Evolutionary conservation across 2,113 vertebrate species (phyloP).

Genomic region (Leiothrix lutea): DNA sequence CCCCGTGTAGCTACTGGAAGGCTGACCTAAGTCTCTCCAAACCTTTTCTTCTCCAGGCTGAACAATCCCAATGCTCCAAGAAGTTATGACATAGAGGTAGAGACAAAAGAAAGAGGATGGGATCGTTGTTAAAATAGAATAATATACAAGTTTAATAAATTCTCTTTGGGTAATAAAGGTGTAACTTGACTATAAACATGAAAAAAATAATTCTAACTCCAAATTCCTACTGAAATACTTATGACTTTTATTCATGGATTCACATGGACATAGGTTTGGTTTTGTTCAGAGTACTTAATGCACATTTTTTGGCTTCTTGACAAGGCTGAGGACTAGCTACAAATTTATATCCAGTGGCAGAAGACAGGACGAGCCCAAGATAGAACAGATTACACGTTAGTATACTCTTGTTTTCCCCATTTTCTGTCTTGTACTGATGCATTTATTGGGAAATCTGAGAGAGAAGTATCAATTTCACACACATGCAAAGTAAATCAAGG

Average conservation of each 20-base stretch:
- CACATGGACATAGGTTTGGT: not conserved
- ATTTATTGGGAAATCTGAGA: not conserved
- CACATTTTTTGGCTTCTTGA: not conserved
- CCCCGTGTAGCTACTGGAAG: not conserved
- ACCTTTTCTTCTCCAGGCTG: not conserved
- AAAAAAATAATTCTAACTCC: not conserved
- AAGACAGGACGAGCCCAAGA: not conserved
- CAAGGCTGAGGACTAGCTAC: not conserved
- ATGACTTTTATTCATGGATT: not conserved
- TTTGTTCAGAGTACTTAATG: not conserved
- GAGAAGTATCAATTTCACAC: not conserved
- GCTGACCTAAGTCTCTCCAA: not conserved
- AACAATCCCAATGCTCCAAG: fast-evolving
- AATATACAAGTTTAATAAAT: not conserved
- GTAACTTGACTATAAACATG: not conserved
- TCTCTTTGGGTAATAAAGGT: not conserved
- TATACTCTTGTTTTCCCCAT: fast-evolving
- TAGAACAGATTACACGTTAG: not conserved
- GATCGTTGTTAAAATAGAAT: not conserved
- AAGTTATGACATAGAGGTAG: not conserved
- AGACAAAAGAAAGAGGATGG: not conserved
- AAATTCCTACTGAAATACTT: not conserved
- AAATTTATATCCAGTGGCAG: not conserved
- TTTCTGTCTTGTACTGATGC: not conserved
- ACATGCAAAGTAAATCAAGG: not conserved